These are phyloP conservation scores for Takifugu bimaculatus DNA, from an alignment of 2,113 vertebrate species.

Conservation along the genomic window DNA sequence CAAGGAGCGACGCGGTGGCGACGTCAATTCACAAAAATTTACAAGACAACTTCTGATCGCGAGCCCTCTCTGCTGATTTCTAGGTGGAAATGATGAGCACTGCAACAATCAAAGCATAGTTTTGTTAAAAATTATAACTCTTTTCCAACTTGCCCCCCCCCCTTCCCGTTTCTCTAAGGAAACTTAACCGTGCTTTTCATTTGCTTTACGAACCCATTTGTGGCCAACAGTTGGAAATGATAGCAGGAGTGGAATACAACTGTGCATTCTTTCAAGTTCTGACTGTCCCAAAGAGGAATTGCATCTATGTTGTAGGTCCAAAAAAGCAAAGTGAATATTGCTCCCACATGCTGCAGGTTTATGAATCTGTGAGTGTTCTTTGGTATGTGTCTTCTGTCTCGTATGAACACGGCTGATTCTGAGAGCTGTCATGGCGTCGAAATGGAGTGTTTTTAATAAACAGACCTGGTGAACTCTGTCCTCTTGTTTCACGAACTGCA, in stretches of 20 bases:
- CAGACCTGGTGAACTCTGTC: slow-evolving; percentile 25
- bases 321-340: slow-evolving; percentile 40
- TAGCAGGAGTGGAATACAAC: slow-evolving; percentile 22
- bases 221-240: slow-evolving; percentile 30
- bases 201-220: slow-evolving; percentile 26
- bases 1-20: slow-evolving; percentile 34
- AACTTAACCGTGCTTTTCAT: slow-evolving; percentile 34
- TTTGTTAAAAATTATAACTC: slow-evolving; percentile 13
- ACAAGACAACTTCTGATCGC: slow-evolving; percentile 49
- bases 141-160: not conserved
- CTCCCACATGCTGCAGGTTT: slow-evolving; percentile 52
- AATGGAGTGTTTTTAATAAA: slow-evolving; percentile 25
- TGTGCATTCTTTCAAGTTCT: slow-evolving; percentile 19
- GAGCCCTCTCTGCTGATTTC: slow-evolving; percentile 19
- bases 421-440: slow-evolving; percentile 17
- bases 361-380: slow-evolving; percentile 26
- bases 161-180: slow-evolving; percentile 17
- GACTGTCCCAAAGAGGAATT: slow-evolving; percentile 9
- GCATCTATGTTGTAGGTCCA: slow-evolving; percentile 21
- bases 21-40: slow-evolving; percentile 57
- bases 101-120: slow-evolving; percentile 30
- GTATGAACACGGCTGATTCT: slow-evolving; percentile 22
- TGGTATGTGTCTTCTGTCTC: slow-evolving; percentile 12
- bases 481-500: slow-evolving; percentile 15
- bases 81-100: slow-evolving; percentile 10